Percentiles rank a stretch among this genome's conserved stretches.
Evolutionary conservation across 2,888 invertebrate genomes (phyloP).

Genomic region (Asteroscopus sphinx): DNA sequence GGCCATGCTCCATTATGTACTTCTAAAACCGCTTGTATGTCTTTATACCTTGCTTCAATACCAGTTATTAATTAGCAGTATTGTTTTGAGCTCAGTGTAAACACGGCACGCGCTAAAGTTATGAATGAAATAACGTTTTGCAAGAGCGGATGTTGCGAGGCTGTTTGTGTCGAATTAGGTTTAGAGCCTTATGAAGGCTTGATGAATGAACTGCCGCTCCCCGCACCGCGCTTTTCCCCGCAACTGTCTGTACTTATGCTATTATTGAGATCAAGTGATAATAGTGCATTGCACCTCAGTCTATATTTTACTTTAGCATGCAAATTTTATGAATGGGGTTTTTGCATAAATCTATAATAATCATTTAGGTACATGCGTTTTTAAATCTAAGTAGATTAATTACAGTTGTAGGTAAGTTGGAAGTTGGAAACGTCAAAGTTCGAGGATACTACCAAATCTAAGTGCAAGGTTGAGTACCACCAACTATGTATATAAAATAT

Average conservation of each 20-base stretch:
- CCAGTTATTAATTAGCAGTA: slow-evolving; percentile 49
- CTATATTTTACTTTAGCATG: slow-evolving; percentile 26
- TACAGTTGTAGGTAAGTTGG: no score
- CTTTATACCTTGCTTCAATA: slow-evolving; percentile 18
- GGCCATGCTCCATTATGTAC: background rate
- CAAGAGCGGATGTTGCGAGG: slow-evolving; percentile 90
- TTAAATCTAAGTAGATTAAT: no score
- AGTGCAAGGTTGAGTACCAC: no score
- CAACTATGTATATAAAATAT: no score
- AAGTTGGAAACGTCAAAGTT: no score
- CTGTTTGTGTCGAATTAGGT: slow-evolving; percentile 88
- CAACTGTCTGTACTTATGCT: slow-evolving; percentile 60
- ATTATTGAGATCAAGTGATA: slow-evolving; percentile 57
- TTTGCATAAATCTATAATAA: background rate
- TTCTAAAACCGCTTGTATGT: background rate
- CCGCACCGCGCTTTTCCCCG: slow-evolving; percentile 56
- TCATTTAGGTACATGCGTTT: no score
- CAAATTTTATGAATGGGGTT: slow-evolving; percentile 20
- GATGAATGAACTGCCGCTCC: slow-evolving; percentile 84
- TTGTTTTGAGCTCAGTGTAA: slow-evolving; percentile 69
- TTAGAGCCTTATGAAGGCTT: slow-evolving; percentile 88
- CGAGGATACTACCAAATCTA: no score
- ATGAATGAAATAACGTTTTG: slow-evolving; percentile 90
- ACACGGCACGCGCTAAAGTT: slow-evolving; percentile 76
- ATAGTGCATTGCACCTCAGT: slow-evolving; percentile 53